These are phyloP conservation scores for Poecilus cupreus DNA, from an alignment of 2,888 invertebrate species.

Conservation along the genomic window DNA sequence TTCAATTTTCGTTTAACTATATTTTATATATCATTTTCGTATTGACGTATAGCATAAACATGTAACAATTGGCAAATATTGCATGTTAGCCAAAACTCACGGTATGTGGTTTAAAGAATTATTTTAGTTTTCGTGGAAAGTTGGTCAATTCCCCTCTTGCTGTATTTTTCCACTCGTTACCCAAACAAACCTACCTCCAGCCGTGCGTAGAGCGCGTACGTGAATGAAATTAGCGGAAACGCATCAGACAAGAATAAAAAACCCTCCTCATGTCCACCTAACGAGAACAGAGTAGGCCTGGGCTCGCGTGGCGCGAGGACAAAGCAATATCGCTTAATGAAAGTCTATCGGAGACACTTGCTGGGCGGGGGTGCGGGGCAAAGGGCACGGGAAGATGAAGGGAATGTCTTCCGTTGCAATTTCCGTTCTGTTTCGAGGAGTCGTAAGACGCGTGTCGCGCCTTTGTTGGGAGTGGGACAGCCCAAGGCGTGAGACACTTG, in stretches of 20 bases:
- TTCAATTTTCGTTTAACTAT: too few relatives aligned
- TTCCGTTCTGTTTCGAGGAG: conserved; percentile 4
- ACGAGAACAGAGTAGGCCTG: conserved; percentile 4
- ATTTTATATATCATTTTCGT: too few relatives aligned
- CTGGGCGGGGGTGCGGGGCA: background rate
- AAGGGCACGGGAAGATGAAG: background rate
- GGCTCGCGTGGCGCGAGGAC: background rate
- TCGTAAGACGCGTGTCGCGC: conserved; percentile 9
- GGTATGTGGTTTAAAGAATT: too few relatives aligned
- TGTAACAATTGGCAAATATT: too few relatives aligned
- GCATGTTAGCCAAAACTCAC: too few relatives aligned
- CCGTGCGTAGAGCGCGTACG: background rate
- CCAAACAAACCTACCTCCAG: too few relatives aligned
- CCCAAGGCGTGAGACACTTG: background rate
- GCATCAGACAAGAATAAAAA: background rate
- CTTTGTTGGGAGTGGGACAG: background rate
- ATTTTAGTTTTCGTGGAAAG: too few relatives aligned
- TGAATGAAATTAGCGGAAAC: background rate
- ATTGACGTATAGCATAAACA: too few relatives aligned
- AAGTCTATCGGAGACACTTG: background rate
- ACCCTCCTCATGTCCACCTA: background rate
- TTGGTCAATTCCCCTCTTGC: too few relatives aligned
- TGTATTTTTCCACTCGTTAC: too few relatives aligned
- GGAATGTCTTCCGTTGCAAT: conserved; percentile 27
- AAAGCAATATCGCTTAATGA: conserved; percentile 29